A percentile compares a stretch with the other conserved stretches of the same genome.
Evolutionary conservation across 2,888 invertebrate species (phyloP).

Genomic region (Sphaerophoria rueppellii): DNA sequence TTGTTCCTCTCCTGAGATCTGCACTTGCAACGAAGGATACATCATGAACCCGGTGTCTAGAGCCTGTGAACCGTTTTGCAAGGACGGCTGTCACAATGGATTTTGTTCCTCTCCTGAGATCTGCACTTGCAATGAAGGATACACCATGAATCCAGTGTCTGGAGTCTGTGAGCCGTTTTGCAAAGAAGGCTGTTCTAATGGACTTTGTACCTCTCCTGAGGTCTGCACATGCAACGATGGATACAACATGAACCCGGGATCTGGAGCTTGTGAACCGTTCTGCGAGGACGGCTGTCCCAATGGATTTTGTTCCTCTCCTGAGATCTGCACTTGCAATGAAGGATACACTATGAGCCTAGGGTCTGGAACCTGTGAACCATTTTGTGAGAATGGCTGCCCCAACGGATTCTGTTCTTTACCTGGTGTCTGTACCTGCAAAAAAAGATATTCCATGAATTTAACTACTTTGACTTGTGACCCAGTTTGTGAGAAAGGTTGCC

Average conservation of each 20-base stretch:
- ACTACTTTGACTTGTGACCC: slow-evolving; percentile 73
- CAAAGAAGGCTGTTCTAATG: slow-evolving; percentile 77
- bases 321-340: slow-evolving; percentile 80
- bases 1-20: slow-evolving; percentile 76
- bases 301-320: slow-evolving; percentile 77
- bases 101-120: slow-evolving; percentile 80
- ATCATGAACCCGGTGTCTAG: background rate
- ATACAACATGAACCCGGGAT: background rate
- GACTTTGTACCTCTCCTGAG: slow-evolving; percentile 83
- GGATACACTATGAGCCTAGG: slow-evolving; percentile 73
- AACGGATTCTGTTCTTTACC: slow-evolving; percentile 84
- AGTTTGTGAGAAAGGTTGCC: slow-evolving; percentile 75
- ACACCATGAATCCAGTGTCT: slow-evolving; percentile 4
- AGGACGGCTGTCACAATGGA: slow-evolving; percentile 78
- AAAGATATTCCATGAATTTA: slow-evolving; percentile 80
- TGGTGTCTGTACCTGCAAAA: slow-evolving; percentile 83
- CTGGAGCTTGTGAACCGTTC: slow-evolving; percentile 45
- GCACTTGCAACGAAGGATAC: slow-evolving; percentile 75
- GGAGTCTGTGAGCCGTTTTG: slow-evolving; percentile 78
- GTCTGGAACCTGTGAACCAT: slow-evolving; percentile 83
- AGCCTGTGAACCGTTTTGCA: slow-evolving; percentile 76
- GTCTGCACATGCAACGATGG: slow-evolving; percentile 84
- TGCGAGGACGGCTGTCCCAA: slow-evolving; percentile 59
- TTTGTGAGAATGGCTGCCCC: slow-evolving; percentile 76
- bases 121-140: slow-evolving; percentile 79